Conservation (phyloP, 2,888 invertebrate species). For the Deroplatys truncata region DNA sequence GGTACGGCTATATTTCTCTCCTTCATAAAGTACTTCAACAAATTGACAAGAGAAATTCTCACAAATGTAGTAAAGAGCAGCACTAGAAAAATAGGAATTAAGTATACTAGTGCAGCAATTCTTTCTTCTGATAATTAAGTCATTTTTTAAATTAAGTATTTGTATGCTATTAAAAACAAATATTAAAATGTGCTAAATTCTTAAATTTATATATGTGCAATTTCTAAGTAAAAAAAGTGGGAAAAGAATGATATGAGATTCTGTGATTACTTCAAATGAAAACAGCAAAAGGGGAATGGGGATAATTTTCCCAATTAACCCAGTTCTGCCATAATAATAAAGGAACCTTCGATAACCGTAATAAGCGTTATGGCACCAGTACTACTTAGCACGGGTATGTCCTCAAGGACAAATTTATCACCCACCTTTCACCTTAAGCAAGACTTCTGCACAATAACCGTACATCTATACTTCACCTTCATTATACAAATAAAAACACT, state of each 20-base stretch:
- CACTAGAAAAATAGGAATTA: neutral
- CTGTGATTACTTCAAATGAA: neutral
- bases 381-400: neutral
- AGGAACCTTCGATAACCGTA: neutral
- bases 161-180: neutral
- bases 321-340: neutral
- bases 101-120: neutral
- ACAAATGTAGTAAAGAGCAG: neutral
- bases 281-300: neutral
- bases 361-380: neutral
- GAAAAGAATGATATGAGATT: neutral
- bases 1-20: neutral
- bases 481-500: neutral
- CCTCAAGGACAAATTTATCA: neutral
- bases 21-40: neutral
- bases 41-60: neutral
- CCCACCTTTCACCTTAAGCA: neutral
- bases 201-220: neutral
- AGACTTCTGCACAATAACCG: neutral
- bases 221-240: neutral
- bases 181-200: neutral
- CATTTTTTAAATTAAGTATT: neutral
- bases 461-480: neutral
- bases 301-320: neutral
- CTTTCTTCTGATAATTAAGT: neutral